phyloP scores from a whole-genome alignment of 2,797 vertebrate genomes.

The Tangara arthus region DNA sequence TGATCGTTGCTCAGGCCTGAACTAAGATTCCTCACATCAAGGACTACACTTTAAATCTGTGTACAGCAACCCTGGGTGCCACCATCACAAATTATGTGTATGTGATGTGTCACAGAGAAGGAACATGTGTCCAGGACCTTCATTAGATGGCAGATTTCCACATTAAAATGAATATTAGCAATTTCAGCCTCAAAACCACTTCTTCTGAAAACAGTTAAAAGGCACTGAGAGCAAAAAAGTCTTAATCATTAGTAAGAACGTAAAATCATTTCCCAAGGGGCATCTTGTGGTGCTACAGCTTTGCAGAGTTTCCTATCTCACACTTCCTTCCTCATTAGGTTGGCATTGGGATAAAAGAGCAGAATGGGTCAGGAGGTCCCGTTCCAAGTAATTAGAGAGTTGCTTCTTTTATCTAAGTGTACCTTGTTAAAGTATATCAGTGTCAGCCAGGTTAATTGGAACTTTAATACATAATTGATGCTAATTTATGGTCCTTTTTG shows the following conservation, averaged over 20 bases:
- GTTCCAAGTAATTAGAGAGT: constrained; percentile 84
- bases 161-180: background rate
- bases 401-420: constrained; percentile 82
- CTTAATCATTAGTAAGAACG: constrained; percentile 53
- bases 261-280: constrained; percentile 41
- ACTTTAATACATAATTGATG: constrained; percentile 87
- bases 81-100: background rate
- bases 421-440: constrained; percentile 84
- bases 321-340: constrained; percentile 77
- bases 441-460: constrained; percentile 86
- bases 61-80: background rate
- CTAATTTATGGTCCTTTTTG: constrained; percentile 84
- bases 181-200: constrained; percentile 30
- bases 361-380: constrained; percentile 81
- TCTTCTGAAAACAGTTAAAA: constrained; percentile 57
- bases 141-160: background rate
- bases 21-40: background rate
- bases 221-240: constrained; percentile 43
- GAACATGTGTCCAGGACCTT: background rate
- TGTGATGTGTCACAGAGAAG: background rate
- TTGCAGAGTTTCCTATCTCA: constrained; percentile 65
- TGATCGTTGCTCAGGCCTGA: background rate
- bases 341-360: constrained; percentile 77
- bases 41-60: background rate
- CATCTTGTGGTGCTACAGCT: constrained; percentile 47